Evolutionary conservation across 2,797 vertebrate genomes (phyloP), one percentile per base, ranked within the genome.

Genomic region (Pseudochromis fuscus): DNA sequence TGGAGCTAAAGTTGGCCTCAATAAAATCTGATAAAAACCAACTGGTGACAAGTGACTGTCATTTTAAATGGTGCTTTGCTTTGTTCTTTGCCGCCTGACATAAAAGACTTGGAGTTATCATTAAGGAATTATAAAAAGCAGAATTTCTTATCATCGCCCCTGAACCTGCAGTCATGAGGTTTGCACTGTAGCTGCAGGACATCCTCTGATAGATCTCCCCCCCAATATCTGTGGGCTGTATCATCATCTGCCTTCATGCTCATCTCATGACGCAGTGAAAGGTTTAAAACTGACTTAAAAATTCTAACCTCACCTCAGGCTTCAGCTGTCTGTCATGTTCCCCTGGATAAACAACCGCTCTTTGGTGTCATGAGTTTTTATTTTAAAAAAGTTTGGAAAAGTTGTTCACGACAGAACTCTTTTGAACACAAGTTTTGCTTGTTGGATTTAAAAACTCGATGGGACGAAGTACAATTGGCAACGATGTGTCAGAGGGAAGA

Each of bases 221-320:
- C 30, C 8, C 49, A 30, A 3, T 72, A 58, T 72, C 67, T 79
- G 33, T 33, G 33, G 73, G 73, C 58, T 38, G 24, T 56, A 80
- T 77, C 52, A 52, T 67, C 61, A 81, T 72, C 58, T 16, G 23
- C 56, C 56, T 81, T 58, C 55, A 21, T 64, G 68, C 66, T 77
- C 55, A 67, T 79, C 67, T 73, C 8, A 4, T 68, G 42, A 86
- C 1, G 7, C 13, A 50, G 60, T 25, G n/a, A 71, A 81, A 68
- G 55, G 31, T 72, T n/a, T n/a, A n/a, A 28, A 64, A 73, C 60
- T 62, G 59, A 81, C 71, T 53, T 57, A 28, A 69, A 61, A 33
- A 75, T 25, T 44, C 31, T 25, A 48, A 74, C 44, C n/a, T 24
- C 18, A 40, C 77, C 77, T 70, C 0, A 61, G 75, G 84, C 63